Base-by-base conservation (phyloP, 2,888 invertebrate genomes). In the Aricia artaxerxes region DNA sequence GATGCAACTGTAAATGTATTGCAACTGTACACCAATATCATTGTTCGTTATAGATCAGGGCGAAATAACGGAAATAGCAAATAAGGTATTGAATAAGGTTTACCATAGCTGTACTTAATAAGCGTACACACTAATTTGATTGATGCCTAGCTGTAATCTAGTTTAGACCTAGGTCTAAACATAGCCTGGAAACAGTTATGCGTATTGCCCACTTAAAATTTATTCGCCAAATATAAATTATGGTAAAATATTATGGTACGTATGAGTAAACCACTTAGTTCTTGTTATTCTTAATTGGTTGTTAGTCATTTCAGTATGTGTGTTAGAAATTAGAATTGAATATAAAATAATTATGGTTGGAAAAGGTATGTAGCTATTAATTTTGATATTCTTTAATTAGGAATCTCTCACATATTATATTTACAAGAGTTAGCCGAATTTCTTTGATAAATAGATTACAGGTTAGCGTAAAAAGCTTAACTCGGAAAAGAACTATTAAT, bases 1-100 rank as follows among this genome's bases (percentile, higher is more conserved):
- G 57, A 76, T 35, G 4, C 24, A 76, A 76, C 76, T 76, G 76
- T 76, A 76, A 79, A 79, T 81, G 81, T 81, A 80, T 81, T 88
- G 90, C 90, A 91, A 91, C 92, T 90, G 91, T 91, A 91, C 88
- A 90, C 92, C 91, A 90, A 92, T 92, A 92, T 91, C 88, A 92
- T 92, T 91, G 92, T 93, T 91, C 92, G 91, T 89, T 92, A 90
- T 88, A 88, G 89, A 92, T 92, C 90, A 89, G 78, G 81, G 87
- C 86, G 88, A 88, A 90, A 80, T 83, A 83, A 83, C 83, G 82
- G 82, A 82, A 83, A 85, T 83, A 82, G 82, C 83, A 83, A 83
- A 83, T 85, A 83, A 82, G 83, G 82, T 81, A 81, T 82, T 82
- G 82, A 82, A 82, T 82, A 82, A 81, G 81, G 82, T 78, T 78